Percentiles rank a stretch among this genome's conserved stretches.
phyloP scores from a whole-genome alignment of 2,888 invertebrate species.

The Parnassius glacialis region DNA sequence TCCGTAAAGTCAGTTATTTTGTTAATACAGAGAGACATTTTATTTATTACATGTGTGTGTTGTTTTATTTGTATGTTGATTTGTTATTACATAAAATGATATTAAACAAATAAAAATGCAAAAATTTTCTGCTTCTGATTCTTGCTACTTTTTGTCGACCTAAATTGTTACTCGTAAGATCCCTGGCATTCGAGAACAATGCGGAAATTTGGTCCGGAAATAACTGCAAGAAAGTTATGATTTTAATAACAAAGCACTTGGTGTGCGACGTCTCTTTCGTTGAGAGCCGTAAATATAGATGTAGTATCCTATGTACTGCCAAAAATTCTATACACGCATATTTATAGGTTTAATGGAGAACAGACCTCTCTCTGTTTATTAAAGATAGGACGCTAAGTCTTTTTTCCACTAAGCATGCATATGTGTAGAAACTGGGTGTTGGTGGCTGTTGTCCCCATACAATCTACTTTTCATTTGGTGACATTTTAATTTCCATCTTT shows the following conservation, averaged over 20 bases:
- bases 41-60: background rate
- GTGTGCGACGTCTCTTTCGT: background rate
- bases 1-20: no score
- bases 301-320: no score
- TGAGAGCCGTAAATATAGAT: background rate
- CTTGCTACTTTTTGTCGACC: background rate
- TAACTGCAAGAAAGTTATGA: slow-evolving; percentile 11
- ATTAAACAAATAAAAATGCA: background rate
- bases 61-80: background rate
- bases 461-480: no score
- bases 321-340: no score
- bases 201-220: slow-evolving; percentile 9
- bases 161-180: background rate
- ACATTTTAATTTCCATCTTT: no score
- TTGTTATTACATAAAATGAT: background rate
- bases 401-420: no score
- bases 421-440: no score
- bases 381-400: no score
- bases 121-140: background rate
- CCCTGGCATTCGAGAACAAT: slow-evolving; percentile 4
- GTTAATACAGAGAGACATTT: no score
- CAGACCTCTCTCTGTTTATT: no score
- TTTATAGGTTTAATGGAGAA: no score
- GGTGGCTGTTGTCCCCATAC: no score
- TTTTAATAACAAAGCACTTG: slow-evolving; percentile 17